These are phyloP conservation scores for Basileuterus tristriatus DNA, from an alignment of 2,797 vertebrate genomes.

Conservation along the genomic window DNA sequence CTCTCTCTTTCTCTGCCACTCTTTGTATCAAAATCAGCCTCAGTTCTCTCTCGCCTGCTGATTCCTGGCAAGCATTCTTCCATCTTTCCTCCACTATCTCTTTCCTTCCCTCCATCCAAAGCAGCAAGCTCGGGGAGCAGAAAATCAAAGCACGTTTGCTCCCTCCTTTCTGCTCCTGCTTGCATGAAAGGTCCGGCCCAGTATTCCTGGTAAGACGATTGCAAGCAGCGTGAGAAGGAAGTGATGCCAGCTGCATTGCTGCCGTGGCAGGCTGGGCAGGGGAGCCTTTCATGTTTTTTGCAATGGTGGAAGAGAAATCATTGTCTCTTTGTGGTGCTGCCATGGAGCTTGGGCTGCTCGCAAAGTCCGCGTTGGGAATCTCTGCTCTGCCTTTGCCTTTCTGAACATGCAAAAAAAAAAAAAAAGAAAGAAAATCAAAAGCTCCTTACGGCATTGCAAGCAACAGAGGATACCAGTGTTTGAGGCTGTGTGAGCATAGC, in stretches of 20 bases:
- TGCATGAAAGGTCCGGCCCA: not conserved
- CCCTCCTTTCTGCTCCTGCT: not conserved
- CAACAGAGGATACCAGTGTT: not conserved
- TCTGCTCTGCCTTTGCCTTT: not conserved
- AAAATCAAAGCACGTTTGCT: not conserved
- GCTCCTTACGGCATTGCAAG: fast-evolving
- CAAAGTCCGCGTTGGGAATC: not conserved
- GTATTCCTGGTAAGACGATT: not conserved
- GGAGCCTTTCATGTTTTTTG: constrained; percentile 24
- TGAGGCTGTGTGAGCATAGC: not conserved
- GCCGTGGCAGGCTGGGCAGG: constrained; percentile 40
- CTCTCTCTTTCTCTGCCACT: not conserved
- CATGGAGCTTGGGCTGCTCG: not conserved
- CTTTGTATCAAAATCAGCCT: constrained; percentile 45
- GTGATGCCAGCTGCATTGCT: constrained; percentile 19
- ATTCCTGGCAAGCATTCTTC: constrained; percentile 16
- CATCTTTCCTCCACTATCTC: not conserved
- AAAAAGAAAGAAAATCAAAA: not conserved
- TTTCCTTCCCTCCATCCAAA: not conserved
- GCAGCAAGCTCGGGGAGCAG: not conserved
- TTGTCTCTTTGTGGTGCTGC: constrained; percentile 34
- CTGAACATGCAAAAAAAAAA: not conserved
- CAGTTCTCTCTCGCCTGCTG: not conserved
- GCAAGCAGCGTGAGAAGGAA: not conserved
- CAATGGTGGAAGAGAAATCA: constrained; percentile 9